Evolutionary conservation across 2,113 vertebrate genomes (phyloP).

Genomic region (Mustelus asterias): DNA sequence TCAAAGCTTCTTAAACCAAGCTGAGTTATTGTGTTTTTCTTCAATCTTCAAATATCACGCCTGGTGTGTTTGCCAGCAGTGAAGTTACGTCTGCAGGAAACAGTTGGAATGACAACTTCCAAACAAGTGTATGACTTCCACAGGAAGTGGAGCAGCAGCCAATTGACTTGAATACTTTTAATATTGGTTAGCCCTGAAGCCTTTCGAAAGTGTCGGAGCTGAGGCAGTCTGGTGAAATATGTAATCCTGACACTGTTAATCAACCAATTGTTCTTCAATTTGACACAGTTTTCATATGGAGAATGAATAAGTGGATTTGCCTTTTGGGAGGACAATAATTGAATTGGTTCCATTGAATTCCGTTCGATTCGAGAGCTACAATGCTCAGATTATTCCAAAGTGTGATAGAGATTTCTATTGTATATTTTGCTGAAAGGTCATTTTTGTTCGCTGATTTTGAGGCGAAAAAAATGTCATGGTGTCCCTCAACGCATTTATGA

Average conservation of each 20-base stretch:
- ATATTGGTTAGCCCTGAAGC: background rate
- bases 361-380: background rate
- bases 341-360: background rate
- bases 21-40: background rate
- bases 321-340: background rate
- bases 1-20: background rate
- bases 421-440: background rate
- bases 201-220: background rate
- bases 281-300: background rate
- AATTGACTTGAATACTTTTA: background rate
- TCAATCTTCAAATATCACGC: background rate
- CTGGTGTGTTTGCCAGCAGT: background rate
- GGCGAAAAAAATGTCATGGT: background rate
- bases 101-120: background rate
- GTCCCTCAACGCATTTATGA: background rate
- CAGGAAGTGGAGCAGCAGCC: background rate
- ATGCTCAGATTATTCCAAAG: background rate
- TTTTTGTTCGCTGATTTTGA: background rate
- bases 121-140: background rate
- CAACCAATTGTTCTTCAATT: background rate
- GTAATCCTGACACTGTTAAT: background rate
- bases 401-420: background rate
- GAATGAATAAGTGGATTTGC: slow-evolving; percentile 3
- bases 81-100: background rate
- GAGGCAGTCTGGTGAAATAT: background rate